phyloP scores from a whole-genome alignment of 2,113 vertebrate genomes.

The Patagioenas fasciata region DNA sequence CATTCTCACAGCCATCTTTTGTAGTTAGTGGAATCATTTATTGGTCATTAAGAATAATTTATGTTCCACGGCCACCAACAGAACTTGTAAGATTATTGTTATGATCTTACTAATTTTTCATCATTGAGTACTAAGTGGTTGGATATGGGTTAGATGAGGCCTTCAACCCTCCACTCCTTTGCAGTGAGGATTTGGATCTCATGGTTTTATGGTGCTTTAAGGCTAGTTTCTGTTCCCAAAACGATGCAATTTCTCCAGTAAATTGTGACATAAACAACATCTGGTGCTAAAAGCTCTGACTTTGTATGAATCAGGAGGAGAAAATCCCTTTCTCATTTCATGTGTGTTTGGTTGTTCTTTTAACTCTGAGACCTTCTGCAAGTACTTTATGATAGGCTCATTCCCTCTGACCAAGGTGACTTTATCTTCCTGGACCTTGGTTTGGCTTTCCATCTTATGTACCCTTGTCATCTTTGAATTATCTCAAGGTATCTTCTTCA shows the following conservation, averaged over 20 bases:
- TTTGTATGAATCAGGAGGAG: neutral
- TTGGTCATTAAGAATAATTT: neutral
- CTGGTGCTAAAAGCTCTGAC: neutral
- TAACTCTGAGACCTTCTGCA: neutral
- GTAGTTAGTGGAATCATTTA: neutral
- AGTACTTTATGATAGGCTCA: neutral
- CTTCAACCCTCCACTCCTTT: neutral
- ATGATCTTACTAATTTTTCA: neutral
- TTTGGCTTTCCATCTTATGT: neutral
- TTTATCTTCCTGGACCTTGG: neutral
- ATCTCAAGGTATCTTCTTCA: neutral
- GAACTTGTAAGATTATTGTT: neutral
- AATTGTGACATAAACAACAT: neutral
- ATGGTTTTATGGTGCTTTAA: neutral
- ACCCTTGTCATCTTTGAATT: neutral
- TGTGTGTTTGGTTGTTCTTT: neutral
- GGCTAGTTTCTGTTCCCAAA: neutral
- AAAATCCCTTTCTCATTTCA: neutral
- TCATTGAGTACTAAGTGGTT: neutral
- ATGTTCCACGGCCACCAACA: neutral
- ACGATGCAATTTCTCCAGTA: neutral
- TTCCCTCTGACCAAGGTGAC: neutral
- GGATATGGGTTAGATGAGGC: neutral
- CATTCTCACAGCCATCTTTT: neutral
- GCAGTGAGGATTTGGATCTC: neutral